Base-by-base conservation (phyloP, 2,888 invertebrate species). In the Apotomis capreana region DNA sequence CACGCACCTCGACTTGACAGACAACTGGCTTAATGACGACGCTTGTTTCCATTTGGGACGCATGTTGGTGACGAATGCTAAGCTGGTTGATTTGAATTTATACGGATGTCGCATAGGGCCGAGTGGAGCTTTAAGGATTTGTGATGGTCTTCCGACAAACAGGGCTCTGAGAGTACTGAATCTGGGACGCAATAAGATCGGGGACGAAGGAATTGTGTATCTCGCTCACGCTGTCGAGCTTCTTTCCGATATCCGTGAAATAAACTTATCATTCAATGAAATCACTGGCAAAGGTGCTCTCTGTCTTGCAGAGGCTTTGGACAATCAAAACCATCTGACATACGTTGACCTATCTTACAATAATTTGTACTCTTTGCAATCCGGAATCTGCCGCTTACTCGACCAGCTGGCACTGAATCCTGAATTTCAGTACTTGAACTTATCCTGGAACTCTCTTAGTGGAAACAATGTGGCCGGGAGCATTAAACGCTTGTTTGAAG, bases 41-140 rank as follows among this genome's bases (percentile, higher is more conserved):
- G 84, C 88, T 4, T 89, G 88, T 57, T 89, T 78, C 69, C 91
- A 92, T 81, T 79, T 92, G 68, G 84, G 89, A 3, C 82, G 85
- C 57, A 84, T 91, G 88, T 76, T 91, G 8, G 74, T 76, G 12
- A 76, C 58, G 1, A 91, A 92, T 76, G 78, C 73, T 9, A 78
- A 78, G 3, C 71, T 92, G 49, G 68, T 75, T 13, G 86, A 88
- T 69, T 76, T 92, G 12, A 87, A 84, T 75, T 78, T 92, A 52
- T 74, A 80, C n/a, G 90, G 91, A 3, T 92, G 92, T 75, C 84
- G 80, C 75, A 87, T 91, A 49, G 90, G 90, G 0, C 73, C 83
- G 4, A 69, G 70, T 26, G 90, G 91, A 3, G 79, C 79, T 5
- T 81, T 74, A 59, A 72, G 75, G 13, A 69, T 91, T 4, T 78